These are phyloP conservation scores for Triplophysa yarkandensis DNA, from an alignment of 2,797 vertebrate species.

Conservation along the genomic window DNA sequence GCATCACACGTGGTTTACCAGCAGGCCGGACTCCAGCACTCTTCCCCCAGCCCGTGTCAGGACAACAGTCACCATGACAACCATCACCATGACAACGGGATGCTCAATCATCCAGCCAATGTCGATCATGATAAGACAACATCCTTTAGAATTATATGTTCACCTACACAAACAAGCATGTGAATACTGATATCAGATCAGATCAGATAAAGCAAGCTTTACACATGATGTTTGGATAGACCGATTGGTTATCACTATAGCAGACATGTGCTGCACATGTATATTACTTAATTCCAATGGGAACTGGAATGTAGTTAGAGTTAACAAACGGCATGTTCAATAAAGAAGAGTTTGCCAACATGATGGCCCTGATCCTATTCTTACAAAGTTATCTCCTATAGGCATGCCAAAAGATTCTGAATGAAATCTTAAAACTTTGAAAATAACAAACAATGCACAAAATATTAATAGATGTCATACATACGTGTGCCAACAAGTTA, in stretches of 20 bases:
- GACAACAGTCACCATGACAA: neutral
- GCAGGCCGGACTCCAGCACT: slow-evolving; percentile 47
- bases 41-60: neutral
- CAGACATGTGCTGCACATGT: neutral
- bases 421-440: neutral
- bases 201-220: neutral
- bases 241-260: neutral
- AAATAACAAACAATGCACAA: no score
- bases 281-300: neutral
- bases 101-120: neutral
- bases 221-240: neutral
- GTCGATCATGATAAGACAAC: slow-evolving; percentile 2
- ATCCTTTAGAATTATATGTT: slow-evolving; percentile 55
- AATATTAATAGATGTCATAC: no score
- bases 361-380: neutral
- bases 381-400: neutral
- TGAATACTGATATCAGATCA: neutral
- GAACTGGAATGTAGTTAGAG: slow-evolving; percentile 11
- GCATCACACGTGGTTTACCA: slow-evolving; percentile 48
- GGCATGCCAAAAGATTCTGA: no score
- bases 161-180: slow-evolving; percentile 54
- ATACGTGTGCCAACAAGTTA: no score
- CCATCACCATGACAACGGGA: neutral
- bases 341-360: neutral
- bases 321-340: slow-evolving; percentile 6